Evolutionary conservation across 2,888 invertebrate species (phyloP), one percentile per base, ranked within the genome.

Genomic region (Pelosia muscerda): DNA sequence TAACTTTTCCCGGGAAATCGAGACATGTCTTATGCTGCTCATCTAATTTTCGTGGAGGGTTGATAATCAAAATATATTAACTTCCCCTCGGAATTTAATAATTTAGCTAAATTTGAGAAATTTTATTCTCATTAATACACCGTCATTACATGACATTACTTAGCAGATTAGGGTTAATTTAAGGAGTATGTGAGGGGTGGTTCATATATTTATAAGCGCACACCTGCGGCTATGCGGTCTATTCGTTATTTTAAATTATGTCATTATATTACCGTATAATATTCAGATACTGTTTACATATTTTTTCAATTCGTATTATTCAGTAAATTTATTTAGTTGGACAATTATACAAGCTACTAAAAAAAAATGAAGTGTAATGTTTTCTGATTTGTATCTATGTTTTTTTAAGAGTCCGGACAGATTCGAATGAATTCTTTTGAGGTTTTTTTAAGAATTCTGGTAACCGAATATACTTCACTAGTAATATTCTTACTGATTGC

Each of bases 51-150:
- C 57, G 53, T 66, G 59, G 34, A 56, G 23, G 57, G 63, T 38
- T 66, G 55, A 57, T 74, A 69, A 68, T 68, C 65, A 59, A 71
- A 76, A 71, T 66, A 34, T 74, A 71, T 67, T 59, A 66, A 59
- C n/a, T 15, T 66, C 26, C 22, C 19, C 66, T 49, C 42, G 55
- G 75, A 58, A 63, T 66, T 62, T 23, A 67, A 74, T 76, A 69
- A 68, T 65, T 28, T n/a, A 59, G 74, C 28, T 58, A 54, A 49
- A 28, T 54, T 54, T 26, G 71, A 56, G 54, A 57, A 56, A 68
- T 74, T 70, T 68, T 71, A 66, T 74, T 42, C 63, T 15, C 56
- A 68, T 76, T 68, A 70, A 58, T 63, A 56, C n/a, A 26, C 54
- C 42, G 61, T 55, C 28, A 62, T 57, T 42, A 62, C n/a, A 66